These are phyloP conservation scores for Psittacula cyanocephala DNA, from an alignment of 2,113 vertebrate species.

Conservation along the genomic window DNA sequence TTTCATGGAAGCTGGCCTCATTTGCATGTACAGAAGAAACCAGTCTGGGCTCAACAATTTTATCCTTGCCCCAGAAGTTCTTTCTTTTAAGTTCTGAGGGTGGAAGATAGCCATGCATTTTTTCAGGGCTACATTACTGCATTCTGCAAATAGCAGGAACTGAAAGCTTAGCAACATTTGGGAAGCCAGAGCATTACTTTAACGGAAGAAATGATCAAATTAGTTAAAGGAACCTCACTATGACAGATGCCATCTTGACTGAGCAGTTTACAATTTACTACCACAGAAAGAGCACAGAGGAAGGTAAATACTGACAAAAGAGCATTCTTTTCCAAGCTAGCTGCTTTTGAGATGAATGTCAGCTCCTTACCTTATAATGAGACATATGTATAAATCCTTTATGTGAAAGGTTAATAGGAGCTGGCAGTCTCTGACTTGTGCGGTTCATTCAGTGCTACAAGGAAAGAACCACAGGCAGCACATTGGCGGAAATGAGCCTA, in stretches of 20 bases:
- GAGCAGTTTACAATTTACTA: constrained; percentile 58
- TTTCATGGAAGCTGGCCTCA: not conserved
- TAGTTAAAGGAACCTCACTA: constrained; percentile 36
- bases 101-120: not conserved
- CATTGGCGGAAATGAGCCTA: not conserved
- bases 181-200: constrained; percentile 31
- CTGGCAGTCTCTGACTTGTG: constrained; percentile 49
- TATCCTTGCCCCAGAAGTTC: not conserved
- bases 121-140: not conserved
- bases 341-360: constrained; percentile 64
- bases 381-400: constrained; percentile 65
- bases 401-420: constrained; percentile 53
- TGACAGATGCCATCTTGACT: constrained; percentile 36
- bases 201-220: constrained; percentile 61
- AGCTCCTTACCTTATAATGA: constrained; percentile 63
- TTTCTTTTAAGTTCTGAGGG: not conserved
- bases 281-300: not conserved
- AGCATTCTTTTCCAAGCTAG: constrained; percentile 40
- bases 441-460: not conserved
- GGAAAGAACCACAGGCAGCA: not conserved
- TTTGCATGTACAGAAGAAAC: not conserved
- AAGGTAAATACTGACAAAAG: constrained; percentile 61
- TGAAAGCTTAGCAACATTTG: not conserved
- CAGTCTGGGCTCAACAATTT: not conserved
- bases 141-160: not conserved